These are phyloP conservation scores for Dione vanillae DNA, from an alignment of 2,888 invertebrate species.

Conservation along the genomic window DNA sequence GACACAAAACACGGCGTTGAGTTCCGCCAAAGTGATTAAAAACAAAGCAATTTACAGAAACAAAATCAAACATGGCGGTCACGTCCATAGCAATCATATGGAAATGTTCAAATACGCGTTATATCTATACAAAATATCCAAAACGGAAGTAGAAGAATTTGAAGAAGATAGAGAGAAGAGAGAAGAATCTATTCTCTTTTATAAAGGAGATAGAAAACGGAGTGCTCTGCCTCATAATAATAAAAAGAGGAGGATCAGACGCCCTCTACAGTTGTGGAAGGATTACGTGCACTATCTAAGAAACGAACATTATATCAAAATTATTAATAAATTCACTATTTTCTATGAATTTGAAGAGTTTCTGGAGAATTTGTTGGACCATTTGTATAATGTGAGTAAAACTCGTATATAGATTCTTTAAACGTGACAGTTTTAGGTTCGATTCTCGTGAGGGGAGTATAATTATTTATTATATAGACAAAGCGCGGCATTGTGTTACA, in stretches of 20 bases:
- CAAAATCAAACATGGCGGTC: conserved; percentile 30
- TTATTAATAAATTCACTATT: conserved; percentile 24
- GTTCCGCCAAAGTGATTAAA: background rate
- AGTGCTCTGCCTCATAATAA: conserved; percentile 47
- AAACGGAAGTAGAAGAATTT: conserved; percentile 2
- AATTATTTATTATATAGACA: too few relatives aligned
- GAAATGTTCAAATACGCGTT: conserved; percentile 62
- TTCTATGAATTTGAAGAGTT: conserved; percentile 42
- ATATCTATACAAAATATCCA: conserved; percentile 54
- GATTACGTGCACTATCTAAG: conserved; percentile 40
- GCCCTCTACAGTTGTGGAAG: conserved; percentile 44
- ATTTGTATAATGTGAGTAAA: conserved; percentile 62
- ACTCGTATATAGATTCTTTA: too few relatives aligned
- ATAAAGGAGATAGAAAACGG: conserved; percentile 39
- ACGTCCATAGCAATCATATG: conserved; percentile 58
- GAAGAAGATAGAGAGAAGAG: background rate
- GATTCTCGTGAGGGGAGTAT: too few relatives aligned
- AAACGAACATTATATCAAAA: conserved; percentile 1
- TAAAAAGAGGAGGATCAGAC: conserved; percentile 43
- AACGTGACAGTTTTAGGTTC: too few relatives aligned
- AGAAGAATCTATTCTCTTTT: conserved; percentile 2
- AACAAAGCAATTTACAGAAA: conserved; percentile 49
- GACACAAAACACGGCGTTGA: background rate
- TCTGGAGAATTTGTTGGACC: conserved; percentile 28
- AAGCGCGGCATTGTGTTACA: too few relatives aligned